Conservation (phyloP, 2,797 vertebrate species). For the Tiaroga cobitis region DNA sequence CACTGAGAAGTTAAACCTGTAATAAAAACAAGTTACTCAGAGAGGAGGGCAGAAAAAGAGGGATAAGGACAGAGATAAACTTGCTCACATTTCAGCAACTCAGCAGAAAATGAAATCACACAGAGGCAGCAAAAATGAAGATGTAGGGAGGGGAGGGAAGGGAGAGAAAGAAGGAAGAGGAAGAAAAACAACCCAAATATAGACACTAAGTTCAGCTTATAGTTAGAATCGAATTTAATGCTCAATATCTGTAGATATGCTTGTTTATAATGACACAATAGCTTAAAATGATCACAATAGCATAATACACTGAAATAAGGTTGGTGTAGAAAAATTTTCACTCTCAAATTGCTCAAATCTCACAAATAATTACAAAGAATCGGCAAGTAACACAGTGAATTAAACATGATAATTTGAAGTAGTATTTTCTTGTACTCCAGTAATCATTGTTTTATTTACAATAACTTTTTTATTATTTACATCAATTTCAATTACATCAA, state of each 20-base stretch:
- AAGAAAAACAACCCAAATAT: constrained; percentile 5
- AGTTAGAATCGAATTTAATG: background rate
- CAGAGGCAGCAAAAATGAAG: constrained; percentile 62
- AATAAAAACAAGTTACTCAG: constrained; percentile 22
- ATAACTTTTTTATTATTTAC: background rate
- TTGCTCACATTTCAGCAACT: constrained; percentile 70
- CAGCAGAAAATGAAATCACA: constrained; percentile 70
- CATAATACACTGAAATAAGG: background rate
- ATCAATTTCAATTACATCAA: background rate
- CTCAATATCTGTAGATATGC: background rate
- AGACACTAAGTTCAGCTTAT: background rate
- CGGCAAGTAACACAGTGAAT: too few relatives aligned
- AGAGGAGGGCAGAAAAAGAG: constrained; percentile 15
- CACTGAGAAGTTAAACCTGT: constrained; percentile 13
- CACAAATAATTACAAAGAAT: too few relatives aligned
- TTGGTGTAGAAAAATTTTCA: background rate
- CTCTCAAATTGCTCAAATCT: too few relatives aligned
- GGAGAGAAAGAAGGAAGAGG: constrained; percentile 3
- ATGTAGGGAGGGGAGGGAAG: background rate
- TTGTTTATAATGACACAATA: background rate
- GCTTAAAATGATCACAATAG: background rate
- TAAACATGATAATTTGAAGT: background rate
- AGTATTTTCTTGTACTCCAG: background rate
- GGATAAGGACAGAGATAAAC: constrained; percentile 55
- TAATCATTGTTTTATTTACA: background rate